Percentiles rank a stretch among this genome's conserved stretches.
phyloP scores from a whole-genome alignment of 2,797 vertebrate genomes.

The Oreortyx pictus region DNA sequence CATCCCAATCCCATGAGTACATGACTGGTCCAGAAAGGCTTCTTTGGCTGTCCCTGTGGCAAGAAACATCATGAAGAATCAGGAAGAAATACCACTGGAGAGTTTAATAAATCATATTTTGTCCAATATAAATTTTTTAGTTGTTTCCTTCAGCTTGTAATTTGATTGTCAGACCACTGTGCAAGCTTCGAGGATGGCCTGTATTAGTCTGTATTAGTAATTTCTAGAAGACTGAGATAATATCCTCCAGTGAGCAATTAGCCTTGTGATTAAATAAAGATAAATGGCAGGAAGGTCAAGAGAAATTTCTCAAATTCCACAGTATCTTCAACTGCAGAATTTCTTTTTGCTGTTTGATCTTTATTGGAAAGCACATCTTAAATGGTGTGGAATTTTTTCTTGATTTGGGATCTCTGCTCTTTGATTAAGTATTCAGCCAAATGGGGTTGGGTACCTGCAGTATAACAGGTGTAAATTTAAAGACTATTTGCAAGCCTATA shows the following conservation, averaged over 20 bases:
- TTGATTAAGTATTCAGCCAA: neutral
- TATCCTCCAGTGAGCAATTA: neutral
- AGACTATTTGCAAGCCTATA: constrained; percentile 19
- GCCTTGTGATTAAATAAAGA: neutral
- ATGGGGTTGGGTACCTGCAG: neutral
- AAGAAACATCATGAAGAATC: neutral
- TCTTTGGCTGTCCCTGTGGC: neutral
- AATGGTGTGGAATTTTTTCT: neutral
- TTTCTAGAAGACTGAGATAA: neutral
- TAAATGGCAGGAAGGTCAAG: neutral
- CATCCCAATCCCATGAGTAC: no score
- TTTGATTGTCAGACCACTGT: neutral
- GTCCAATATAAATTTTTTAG: neutral
- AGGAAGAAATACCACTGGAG: neutral
- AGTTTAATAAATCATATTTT: neutral
- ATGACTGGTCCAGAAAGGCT: neutral
- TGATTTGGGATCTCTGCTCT: neutral
- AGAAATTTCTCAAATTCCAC: neutral
- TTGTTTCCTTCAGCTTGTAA: neutral
- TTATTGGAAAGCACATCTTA: neutral
- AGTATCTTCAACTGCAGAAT: neutral
- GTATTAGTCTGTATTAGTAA: neutral
- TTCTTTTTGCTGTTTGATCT: neutral
- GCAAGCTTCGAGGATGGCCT: neutral
- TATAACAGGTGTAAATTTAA: constrained; percentile 24